phyloP scores from a whole-genome alignment of 2,113 vertebrate genomes.

The Podarcis cretensis region DNA sequence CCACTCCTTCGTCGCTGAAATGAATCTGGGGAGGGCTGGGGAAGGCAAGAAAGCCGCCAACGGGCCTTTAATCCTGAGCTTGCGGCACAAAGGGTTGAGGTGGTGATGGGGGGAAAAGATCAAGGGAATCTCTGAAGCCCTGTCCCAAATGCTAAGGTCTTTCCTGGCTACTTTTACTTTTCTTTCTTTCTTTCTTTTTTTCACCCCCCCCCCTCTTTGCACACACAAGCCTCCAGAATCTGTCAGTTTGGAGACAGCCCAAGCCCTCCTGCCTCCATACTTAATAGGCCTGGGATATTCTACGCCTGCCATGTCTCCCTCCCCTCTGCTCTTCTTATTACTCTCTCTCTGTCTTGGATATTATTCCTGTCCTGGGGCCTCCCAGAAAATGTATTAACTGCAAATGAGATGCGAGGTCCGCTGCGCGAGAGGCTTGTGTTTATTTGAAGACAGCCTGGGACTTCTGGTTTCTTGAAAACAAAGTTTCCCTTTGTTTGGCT shows the following conservation, averaged over 20 bases:
- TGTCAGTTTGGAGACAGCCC: neutral
- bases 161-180: neutral
- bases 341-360: neutral
- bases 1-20: neutral
- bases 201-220: neutral
- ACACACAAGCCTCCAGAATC: neutral
- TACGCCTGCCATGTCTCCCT: neutral
- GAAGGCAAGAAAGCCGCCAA: neutral
- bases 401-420: neutral
- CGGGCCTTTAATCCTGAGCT: neutral
- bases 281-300: neutral
- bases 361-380: neutral
- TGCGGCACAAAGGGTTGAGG: neutral
- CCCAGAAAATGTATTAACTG: neutral
- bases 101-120: neutral
- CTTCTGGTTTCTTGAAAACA: neutral
- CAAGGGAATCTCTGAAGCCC: neutral
- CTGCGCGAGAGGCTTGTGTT: neutral
- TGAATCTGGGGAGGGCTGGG: too few relatives aligned
- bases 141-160: neutral
- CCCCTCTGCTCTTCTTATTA: too few relatives aligned
- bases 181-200: too few relatives aligned
- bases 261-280: too few relatives aligned
- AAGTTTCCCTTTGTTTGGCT: constrained; percentile 1
- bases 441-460: neutral